Percentiles rank a stretch among this genome's conserved stretches.
Evolutionary conservation across 2,113 vertebrate species (phyloP).

Genomic region (Benitochromis conjunctus): DNA sequence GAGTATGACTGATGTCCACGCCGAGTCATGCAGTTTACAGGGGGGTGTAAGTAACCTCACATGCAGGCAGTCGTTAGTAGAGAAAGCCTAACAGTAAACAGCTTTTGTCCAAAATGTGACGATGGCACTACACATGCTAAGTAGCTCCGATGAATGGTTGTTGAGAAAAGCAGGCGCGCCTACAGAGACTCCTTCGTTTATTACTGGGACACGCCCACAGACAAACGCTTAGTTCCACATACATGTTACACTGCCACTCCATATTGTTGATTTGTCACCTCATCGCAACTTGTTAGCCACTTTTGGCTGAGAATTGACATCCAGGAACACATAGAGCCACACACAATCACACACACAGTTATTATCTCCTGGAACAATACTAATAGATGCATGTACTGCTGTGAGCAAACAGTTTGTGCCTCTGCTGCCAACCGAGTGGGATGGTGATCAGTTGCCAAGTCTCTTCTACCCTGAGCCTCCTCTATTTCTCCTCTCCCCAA

Average conservation of each 20-base stretch:
- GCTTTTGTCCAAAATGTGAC: not conserved
- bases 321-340: not conserved
- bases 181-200: not conserved
- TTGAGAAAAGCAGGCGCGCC: not conserved
- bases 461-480: slow-evolving; percentile 34
- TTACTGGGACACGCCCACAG: not conserved
- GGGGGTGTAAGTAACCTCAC: not conserved
- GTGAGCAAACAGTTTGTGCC: slow-evolving; percentile 69
- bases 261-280: slow-evolving; percentile 47
- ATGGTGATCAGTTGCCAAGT: slow-evolving; percentile 62
- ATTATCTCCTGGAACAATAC: slow-evolving; percentile 73
- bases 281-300: slow-evolving; percentile 13
- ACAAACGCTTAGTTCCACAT: not conserved
- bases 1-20: not conserved
- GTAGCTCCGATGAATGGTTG: not conserved
- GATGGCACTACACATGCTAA: not conserved
- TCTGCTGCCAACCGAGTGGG: slow-evolving; percentile 63
- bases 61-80: not conserved
- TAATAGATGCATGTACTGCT: slow-evolving; percentile 73
- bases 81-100: not conserved
- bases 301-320: slow-evolving; percentile 20
- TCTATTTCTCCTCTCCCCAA: not conserved
- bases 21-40: not conserved
- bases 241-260: not conserved
- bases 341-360: slow-evolving; percentile 26